These are phyloP conservation scores for Haliaeetus leucogaster DNA, from an alignment of 2,113 vertebrate species.

Conservation along the genomic window DNA sequence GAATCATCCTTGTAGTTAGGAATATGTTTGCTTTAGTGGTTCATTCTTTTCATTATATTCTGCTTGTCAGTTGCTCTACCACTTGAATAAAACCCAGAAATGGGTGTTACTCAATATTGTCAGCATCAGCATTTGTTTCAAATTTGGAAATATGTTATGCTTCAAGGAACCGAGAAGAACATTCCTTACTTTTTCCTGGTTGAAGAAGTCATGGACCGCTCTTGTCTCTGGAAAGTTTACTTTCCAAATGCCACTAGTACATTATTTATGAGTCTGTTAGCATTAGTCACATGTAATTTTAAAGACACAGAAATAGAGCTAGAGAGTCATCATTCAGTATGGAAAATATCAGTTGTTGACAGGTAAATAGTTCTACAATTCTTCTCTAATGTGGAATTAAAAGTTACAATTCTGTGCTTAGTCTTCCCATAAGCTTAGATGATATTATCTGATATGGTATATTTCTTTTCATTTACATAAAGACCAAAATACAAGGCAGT, in stretches of 20 bases:
- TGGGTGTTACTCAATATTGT: neutral
- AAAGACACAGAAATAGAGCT: neutral
- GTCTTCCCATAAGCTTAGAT: neutral
- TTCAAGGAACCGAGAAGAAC: neutral
- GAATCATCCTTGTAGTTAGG: neutral
- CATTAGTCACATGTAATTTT: neutral
- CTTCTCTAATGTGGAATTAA: neutral
- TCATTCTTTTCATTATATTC: conserved; percentile 12
- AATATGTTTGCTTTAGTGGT: neutral
- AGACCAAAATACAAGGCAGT: neutral
- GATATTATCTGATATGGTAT: neutral
- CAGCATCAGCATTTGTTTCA: conserved; percentile 34
- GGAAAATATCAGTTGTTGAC: neutral
- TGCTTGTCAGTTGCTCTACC: neutral
- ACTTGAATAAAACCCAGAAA: conserved; percentile 39
- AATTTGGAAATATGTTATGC: neutral
- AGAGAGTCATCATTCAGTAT: neutral
- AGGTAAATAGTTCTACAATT: neutral
- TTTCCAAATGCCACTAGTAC: neutral
- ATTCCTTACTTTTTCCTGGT: neutral
- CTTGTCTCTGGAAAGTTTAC: conserved; percentile 29
- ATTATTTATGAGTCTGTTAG: neutral
- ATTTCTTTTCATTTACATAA: neutral
- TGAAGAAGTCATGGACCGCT: neutral
- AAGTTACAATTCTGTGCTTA: neutral